Evolutionary conservation across 2,113 vertebrate species (phyloP).

Genomic region (Cynocephalus volans): DNA sequence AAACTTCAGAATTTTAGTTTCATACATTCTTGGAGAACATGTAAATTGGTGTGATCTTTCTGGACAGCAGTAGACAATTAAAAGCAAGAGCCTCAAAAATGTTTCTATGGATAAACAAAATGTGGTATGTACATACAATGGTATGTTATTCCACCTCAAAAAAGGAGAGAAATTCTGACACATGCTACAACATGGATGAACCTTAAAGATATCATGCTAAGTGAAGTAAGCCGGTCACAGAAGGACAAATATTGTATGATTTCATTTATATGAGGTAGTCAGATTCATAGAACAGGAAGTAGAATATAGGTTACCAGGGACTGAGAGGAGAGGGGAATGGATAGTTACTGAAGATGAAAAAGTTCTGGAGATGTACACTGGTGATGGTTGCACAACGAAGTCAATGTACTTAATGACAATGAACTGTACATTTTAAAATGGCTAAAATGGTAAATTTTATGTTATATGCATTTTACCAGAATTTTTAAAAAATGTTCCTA

Average conservation of each 20-base stretch:
- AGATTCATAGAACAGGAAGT: neutral
- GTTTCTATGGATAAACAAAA: conserved; percentile 25
- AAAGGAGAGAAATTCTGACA: neutral
- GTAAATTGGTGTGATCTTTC: neutral
- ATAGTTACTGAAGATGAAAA: neutral
- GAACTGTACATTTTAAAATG: neutral
- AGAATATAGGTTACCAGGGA: neutral
- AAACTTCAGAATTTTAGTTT: conserved; percentile 28
- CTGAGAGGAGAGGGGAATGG: too few species aligned
- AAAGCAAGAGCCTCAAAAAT: neutral
- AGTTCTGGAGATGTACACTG: neutral
- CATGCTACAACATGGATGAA: neutral
- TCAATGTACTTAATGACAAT: neutral
- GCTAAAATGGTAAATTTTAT: neutral
- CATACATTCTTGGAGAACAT: neutral
- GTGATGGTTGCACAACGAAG: neutral
- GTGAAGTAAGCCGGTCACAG: neutral
- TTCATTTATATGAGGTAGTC: neutral
- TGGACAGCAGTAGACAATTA: neutral
- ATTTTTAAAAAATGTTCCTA: neutral
- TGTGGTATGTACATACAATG: neutral
- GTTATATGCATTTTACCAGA: neutral
- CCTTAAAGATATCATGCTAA: neutral
- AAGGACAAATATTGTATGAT: neutral
- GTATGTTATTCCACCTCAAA: neutral